A percentile compares a stretch with the other conserved stretches of the same genome.
phyloP scores from a whole-genome alignment of 2,888 invertebrate species.

The Nipponacmea schrenckii region DNA sequence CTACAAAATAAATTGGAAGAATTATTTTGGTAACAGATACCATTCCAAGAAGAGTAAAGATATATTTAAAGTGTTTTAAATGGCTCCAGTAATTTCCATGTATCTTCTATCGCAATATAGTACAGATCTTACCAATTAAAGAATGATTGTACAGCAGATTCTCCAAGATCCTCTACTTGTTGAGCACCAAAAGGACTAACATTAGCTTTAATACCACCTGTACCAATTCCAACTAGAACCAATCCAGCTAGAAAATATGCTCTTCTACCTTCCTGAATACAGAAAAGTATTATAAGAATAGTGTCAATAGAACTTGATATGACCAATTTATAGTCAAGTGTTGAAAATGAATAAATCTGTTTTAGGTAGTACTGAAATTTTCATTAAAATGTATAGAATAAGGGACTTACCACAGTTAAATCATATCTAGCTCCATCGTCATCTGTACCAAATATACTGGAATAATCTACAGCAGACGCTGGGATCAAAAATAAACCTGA shows the following conservation, averaged over 20 bases:
- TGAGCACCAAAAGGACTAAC: slow-evolving; percentile 64
- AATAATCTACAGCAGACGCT: slow-evolving; percentile 51
- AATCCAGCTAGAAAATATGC: slow-evolving; percentile 50
- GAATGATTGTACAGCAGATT: slow-evolving; percentile 54
- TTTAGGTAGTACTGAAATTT: not conserved
- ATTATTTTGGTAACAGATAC: too few species aligned
- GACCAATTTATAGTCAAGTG: too few species aligned
- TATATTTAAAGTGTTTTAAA: too few species aligned
- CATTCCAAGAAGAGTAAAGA: too few species aligned
- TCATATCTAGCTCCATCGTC: slow-evolving; percentile 25
- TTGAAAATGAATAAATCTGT: not conserved
- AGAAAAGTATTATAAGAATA: not conserved
- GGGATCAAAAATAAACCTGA: slow-evolving; percentile 52
- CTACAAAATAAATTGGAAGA: too few species aligned
- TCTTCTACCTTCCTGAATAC: slow-evolving; percentile 43
- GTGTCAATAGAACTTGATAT: not conserved
- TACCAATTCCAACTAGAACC: slow-evolving; percentile 55
- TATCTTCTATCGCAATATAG: too few species aligned
- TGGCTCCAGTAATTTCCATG: too few species aligned
- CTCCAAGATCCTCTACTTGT: slow-evolving; percentile 55
- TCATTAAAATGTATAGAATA: not conserved
- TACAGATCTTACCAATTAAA: slow-evolving; percentile 64
- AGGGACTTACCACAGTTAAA: slow-evolving; percentile 40
- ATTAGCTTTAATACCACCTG: slow-evolving; percentile 64
- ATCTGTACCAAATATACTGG: slow-evolving; percentile 41